Evolutionary conservation across 1,140 invertebrate species (phyloP).

Genomic region (Drosophila baimaii): DNA sequence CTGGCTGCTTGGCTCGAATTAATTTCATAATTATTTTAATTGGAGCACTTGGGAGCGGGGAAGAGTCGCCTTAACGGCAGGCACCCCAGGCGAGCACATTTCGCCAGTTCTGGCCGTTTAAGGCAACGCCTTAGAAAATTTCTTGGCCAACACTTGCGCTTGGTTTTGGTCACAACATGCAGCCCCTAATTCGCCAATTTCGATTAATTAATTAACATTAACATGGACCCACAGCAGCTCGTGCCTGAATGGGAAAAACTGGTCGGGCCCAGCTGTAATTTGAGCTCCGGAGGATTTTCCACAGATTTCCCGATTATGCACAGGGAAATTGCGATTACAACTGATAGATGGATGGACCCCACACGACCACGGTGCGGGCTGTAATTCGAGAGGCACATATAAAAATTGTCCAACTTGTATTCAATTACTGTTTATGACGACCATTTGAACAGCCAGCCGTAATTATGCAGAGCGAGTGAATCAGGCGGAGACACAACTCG

Average conservation of each 20-base stretch:
- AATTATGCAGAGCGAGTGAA: slow-evolving; percentile 70
- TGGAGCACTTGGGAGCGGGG: slow-evolving; percentile 40
- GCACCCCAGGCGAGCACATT: slow-evolving; percentile 12
- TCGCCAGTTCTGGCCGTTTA: slow-evolving; percentile 6
- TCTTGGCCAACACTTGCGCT: slow-evolving; percentile 36
- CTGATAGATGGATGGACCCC: slow-evolving; percentile 67
- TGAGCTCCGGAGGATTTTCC: slow-evolving; percentile 55
- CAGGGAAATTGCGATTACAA: slow-evolving; percentile 22
- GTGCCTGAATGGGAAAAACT: slow-evolving; percentile 31
- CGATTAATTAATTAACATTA: slow-evolving; percentile 74
- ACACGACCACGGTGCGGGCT: slow-evolving; percentile 6
- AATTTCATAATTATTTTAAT: slow-evolving; percentile 77
- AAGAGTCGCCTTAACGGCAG: slow-evolving; percentile 5
- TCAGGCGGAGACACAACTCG: slow-evolving; percentile 55
- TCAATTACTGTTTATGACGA: slow-evolving; percentile 62
- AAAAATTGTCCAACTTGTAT: slow-evolving; percentile 62
- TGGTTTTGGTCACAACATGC: slow-evolving; percentile 44
- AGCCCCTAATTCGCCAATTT: slow-evolving; percentile 68
- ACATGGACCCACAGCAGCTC: slow-evolving; percentile 18
- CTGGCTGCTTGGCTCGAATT: slow-evolving; percentile 50
- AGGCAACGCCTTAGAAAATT: slow-evolving; percentile 15
- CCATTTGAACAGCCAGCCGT: slow-evolving; percentile 57
- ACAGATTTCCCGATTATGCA: slow-evolving; percentile 59
- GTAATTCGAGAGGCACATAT: slow-evolving; percentile 45
- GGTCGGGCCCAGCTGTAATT: slow-evolving; percentile 3